These are phyloP conservation scores for Limnephilus auricula DNA, from an alignment of 2,888 invertebrate genomes.

Conservation along the genomic window DNA sequence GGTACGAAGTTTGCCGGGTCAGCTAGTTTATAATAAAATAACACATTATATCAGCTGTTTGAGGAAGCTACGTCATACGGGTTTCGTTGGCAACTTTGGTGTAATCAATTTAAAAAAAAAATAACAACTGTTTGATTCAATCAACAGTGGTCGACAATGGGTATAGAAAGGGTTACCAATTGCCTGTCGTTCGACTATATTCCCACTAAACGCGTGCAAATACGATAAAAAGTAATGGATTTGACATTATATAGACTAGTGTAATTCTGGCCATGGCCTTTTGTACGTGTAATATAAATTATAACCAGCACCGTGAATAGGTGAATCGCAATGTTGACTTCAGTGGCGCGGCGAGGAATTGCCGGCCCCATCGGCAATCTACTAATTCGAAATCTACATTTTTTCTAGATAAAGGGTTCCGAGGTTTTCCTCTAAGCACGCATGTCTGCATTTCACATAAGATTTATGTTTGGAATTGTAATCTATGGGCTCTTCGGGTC, in stretches of 20 bases:
- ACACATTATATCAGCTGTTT: no score
- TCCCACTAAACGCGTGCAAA: not conserved
- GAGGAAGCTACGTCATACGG: no score
- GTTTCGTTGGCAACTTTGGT: not conserved
- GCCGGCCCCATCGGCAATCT: not conserved
- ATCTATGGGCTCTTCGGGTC: no score
- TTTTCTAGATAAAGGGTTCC: no score
- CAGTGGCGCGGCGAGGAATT: not conserved
- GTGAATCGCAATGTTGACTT: not conserved
- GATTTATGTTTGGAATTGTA: no score
- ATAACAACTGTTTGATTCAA: not conserved
- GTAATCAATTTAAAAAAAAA: not conserved
- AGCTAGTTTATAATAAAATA: no score
- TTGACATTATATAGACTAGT: not conserved
- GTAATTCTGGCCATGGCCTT: not conserved
- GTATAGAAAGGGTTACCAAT: not conserved
- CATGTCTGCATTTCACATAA: no score
- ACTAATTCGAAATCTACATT: no score
- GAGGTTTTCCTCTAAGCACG: no score
- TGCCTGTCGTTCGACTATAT: not conserved
- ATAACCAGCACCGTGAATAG: not conserved
- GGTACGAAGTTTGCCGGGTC: no score
- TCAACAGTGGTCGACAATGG: not conserved
- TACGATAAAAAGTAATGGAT: not conserved
- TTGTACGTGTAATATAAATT: not conserved